Evolutionary conservation across 2,888 invertebrate species (phyloP).

Genomic region (Sinodicranocentrus sp.): DNA sequence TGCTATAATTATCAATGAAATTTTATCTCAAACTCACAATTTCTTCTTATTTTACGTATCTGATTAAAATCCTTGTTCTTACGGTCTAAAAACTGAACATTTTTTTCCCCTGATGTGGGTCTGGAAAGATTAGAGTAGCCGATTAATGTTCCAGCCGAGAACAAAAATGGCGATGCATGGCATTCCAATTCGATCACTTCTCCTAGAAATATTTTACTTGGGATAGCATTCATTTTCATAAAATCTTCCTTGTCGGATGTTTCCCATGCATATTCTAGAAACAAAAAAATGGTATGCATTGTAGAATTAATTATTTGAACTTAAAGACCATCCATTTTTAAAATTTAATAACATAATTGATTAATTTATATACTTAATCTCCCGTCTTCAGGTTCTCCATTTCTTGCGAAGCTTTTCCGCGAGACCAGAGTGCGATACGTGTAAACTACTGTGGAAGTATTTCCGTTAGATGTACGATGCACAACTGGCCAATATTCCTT

Average conservation of each 20-base stretch:
- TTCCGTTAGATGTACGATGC: no score
- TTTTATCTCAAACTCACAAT: no score
- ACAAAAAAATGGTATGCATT: no score
- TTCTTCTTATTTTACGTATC: neutral
- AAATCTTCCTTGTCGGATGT: slow-evolving; percentile 25
- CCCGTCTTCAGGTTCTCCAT: neutral
- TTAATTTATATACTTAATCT: slow-evolving; percentile 24
- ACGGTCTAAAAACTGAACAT: neutral
- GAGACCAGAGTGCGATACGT: slow-evolving; percentile 33
- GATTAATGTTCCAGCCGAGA: slow-evolving; percentile 40
- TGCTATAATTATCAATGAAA: no score
- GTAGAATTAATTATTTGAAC: no score
- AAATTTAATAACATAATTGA: no score
- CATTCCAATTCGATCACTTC: slow-evolving; percentile 8
- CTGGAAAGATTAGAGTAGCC: slow-evolving; percentile 3
- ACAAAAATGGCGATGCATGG: slow-evolving; percentile 22
- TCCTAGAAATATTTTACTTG: neutral
- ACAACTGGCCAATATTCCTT: slow-evolving; percentile 30
- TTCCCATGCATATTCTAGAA: slow-evolving; percentile 51
- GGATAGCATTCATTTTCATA: slow-evolving; percentile 4
- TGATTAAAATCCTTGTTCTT: neutral
- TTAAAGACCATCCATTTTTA: no score
- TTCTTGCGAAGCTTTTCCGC: neutral
- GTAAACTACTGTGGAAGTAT: slow-evolving; percentile 21
- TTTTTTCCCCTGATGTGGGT: neutral